Evolutionary conservation across 2,797 vertebrate species (phyloP).

Genomic region (Macropus fuliginosus): DNA sequence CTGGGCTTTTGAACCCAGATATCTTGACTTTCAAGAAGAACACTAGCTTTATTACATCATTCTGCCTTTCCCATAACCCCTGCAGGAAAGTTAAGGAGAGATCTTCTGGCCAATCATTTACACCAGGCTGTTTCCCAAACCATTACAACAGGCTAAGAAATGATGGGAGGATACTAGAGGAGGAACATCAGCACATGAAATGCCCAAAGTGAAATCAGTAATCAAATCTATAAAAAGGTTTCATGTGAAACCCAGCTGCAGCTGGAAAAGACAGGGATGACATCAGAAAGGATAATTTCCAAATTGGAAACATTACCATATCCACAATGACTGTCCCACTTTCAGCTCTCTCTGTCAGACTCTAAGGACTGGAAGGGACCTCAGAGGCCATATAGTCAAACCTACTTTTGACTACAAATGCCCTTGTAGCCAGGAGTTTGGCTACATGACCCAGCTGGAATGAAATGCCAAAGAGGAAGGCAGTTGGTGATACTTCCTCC

Average conservation of each 20-base stretch:
- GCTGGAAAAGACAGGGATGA: not conserved
- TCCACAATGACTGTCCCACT: not conserved
- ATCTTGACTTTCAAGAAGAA: not conserved
- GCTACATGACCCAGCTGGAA: not conserved
- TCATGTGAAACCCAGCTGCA: not conserved
- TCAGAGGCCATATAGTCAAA: not conserved
- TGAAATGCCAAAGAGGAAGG: not conserved
- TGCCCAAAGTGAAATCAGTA: not conserved
- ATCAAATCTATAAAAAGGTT: not conserved
- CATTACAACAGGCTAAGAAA: not conserved
- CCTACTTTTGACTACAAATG: not conserved
- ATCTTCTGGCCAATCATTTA: not conserved
- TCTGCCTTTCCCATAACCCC: not conserved
- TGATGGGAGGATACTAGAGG: not conserved
- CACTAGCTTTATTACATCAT: not conserved
- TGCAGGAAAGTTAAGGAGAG: not conserved
- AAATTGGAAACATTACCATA: not conserved
- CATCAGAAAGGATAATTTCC: not conserved
- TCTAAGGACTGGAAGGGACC: not conserved
- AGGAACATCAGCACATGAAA: not conserved
- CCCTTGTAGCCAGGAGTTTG: not conserved
- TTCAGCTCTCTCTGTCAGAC: not conserved
- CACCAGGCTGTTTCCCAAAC: not conserved
- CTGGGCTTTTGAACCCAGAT: not conserved
- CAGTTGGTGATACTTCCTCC: not conserved